Base-by-base conservation (phyloP, 2,888 invertebrate species). In the Erebia ligea region DNA sequence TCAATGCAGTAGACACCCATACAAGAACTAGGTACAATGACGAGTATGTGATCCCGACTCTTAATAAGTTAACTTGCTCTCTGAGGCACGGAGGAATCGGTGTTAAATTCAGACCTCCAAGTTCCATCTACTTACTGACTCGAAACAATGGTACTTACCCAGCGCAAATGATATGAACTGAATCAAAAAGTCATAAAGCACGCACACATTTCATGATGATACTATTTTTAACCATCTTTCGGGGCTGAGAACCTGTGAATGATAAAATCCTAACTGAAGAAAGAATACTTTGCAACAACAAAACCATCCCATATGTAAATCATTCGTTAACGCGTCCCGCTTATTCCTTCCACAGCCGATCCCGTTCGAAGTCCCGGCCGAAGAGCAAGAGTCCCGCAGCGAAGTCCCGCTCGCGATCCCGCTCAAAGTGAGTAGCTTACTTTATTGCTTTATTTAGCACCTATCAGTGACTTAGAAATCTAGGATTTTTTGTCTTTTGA, bases 371-470 rank as follows among this genome's bases (percentile, higher is more conserved):
- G 83, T 95, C 95, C 75, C 94, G 94, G 61, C 95, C 95, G 65
- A 96, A 96, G 91, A 95, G 95, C 84, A 97, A 97, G 94, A 97
- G 96, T 66, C 96, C 96, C 59, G 96, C 95, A 19, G 95, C 95
- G 69, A 97, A 97, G 85, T 97, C 97, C 50, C 95, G 96, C 72
- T 97, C 96, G 56, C 93, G 96, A 71, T 96, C 97, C 52, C 95
- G 96, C 74, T 97, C 97, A 78, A 96, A 96, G 96, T 96, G 87
- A 95, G 96, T 95, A 69, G 1, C 6, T 13, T 42, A 13, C 13
- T 52, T 54, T 11, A 25, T 45, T 21, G n/a, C 17, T 56, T 65
- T 19, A 4, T 17, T 34, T 57, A 71, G 67, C 66, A 74, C 70
- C 70, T 75, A 73, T 72, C 67, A 65, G 72, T 72, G 68, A 70